phyloP scores from a whole-genome alignment of 1,140 invertebrate genomes.

The Halyomorpha halys region DNA sequence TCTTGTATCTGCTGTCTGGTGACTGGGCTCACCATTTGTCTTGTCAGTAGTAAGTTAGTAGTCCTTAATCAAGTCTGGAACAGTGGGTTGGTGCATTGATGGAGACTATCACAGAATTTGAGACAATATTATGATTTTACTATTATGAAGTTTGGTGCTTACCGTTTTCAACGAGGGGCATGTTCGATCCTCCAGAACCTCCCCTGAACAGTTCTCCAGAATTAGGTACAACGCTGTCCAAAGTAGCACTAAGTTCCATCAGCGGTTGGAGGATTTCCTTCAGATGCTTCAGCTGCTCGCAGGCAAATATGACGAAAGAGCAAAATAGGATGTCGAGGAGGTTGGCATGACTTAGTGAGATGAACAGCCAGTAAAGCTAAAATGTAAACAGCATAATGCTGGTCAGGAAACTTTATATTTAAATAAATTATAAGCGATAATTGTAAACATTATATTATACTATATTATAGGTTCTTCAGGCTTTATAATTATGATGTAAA shows the following conservation, averaged over 20 bases:
- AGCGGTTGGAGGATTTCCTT: conserved; percentile 74
- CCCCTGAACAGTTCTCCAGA: conserved; percentile 62
- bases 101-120: no score
- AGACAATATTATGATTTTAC: conserved; percentile 33
- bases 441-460: no score
- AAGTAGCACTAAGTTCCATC: conserved; percentile 67
- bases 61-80: no score
- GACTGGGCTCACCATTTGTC: no score
- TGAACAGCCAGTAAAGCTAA: conserved; percentile 61
- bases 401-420: no score
- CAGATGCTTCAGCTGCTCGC: conserved; percentile 69
- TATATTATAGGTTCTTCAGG: no score
- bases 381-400: conserved; percentile 26
- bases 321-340: conserved; percentile 66
- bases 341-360: conserved; percentile 58
- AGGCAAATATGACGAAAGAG: conserved; percentile 70
- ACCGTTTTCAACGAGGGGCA: conserved; percentile 44
- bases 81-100: no score
- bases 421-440: no score
- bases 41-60: no score
- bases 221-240: conserved; percentile 67
- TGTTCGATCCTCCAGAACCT: conserved; percentile 45
- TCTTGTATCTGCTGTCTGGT: no score
- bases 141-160: conserved; percentile 30
- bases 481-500: no score